Conservation (phyloP, 2,888 invertebrate species). For the Philhelius pedissequus region DNA sequence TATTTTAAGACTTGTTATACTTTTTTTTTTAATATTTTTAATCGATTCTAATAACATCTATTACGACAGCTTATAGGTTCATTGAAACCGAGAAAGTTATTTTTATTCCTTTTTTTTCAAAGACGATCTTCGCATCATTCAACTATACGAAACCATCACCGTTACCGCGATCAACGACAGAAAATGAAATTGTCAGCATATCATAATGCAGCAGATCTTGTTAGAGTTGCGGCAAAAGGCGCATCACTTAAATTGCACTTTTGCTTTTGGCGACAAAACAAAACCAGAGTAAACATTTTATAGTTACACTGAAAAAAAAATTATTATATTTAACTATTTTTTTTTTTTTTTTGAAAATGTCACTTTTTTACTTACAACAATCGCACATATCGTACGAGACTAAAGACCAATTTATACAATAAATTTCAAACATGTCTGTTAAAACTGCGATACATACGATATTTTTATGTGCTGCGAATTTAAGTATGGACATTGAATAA, state of each 20-base stretch:
- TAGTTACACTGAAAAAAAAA: background rate
- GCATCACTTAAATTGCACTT: constrained; percentile 55
- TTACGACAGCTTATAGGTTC: constrained; percentile 14
- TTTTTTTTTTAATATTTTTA: background rate
- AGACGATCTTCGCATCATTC: constrained; percentile 35
- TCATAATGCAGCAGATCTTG: constrained; percentile 44
- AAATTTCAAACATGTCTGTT: too few relatives aligned
- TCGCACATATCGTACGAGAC: too few relatives aligned
- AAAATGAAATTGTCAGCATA: constrained; percentile 60
- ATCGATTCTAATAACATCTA: constrained; percentile 13
- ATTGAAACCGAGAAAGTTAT: constrained; percentile 61
- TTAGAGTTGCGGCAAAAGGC: constrained; percentile 10
- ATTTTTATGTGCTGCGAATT: too few relatives aligned
- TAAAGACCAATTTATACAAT: too few relatives aligned
- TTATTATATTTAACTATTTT: too few relatives aligned
- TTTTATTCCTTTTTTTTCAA: background rate
- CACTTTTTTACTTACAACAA: too few relatives aligned
- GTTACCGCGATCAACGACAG: background rate
- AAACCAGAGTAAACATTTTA: constrained; percentile 53
- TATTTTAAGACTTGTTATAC: background rate
- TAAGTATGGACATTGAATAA: too few relatives aligned
- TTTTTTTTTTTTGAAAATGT: too few relatives aligned
- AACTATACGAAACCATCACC: constrained; percentile 14
- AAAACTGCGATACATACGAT: too few relatives aligned
- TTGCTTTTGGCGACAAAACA: constrained; percentile 63